Evolutionary conservation across 2,888 invertebrate genomes (phyloP), one percentile per base, ranked within the genome.

Genomic region (Resseliella maxima): DNA sequence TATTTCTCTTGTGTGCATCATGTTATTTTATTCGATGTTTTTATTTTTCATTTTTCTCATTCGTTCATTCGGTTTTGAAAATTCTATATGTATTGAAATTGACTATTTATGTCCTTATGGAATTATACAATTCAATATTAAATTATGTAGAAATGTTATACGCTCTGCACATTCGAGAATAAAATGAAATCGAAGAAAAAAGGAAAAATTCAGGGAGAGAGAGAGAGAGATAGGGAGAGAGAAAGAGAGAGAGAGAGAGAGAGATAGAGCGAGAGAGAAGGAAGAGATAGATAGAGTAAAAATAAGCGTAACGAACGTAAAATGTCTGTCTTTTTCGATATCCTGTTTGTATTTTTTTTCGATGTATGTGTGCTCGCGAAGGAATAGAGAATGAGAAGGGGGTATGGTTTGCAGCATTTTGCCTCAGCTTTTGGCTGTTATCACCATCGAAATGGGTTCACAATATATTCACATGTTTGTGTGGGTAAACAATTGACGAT

Each of bases 81-180:
- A 35, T 35, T 72, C 36, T 36, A 36, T 36, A 72, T 72, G 72
- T 35, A 35, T 72, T 15, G 72, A 72, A 72, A 72, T 72, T 35
- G 72, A 72, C 72, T 72, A 72, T 36, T 72, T 72, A 35, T 18
- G 31, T 72, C 72, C 72, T 72, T 72, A 36, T 72, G 72, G 72
- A 72, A 72, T 72, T 72, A 72, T 72, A 72, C 72, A 72, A 72
- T 72, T 72, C 72, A 72, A 72, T 72, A 72, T 72, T 72, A 72
- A 72, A 72, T 72, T 72, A 72, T 72, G 31, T 72, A 72, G 36
- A 72, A 72, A 72, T 72, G 72, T 59, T 59, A 59, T 72, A 72
- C 72, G 35, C 59, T 59, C 5, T 59, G 35, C 31, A 72, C 72
- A 72, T 36, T 35, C 5, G n/a, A 35, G 31, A 18, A 18, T 36